Base-by-base conservation (phyloP, 2,888 invertebrate genomes). In the Scotopteryx bipunctaria region DNA sequence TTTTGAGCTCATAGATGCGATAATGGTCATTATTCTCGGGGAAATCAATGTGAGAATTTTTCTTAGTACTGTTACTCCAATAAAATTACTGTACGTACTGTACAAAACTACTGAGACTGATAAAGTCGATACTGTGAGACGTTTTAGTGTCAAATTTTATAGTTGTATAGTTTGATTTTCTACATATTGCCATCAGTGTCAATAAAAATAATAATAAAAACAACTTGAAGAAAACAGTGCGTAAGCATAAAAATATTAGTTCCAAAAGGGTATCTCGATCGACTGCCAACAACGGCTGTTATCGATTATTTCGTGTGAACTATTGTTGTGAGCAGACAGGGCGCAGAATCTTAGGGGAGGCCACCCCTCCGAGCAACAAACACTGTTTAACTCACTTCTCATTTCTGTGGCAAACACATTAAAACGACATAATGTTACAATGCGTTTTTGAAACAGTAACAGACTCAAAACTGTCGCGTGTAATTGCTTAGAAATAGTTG, bases 231-330 rank as follows among this genome's bases (percentile, higher is more conserved):
- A 41, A 59, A 67, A 66, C 64, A 67, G 66, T 67, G 69, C 70
- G 69, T 52, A 70, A 71, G 71, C 73, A 73, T 45, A 42, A 36
- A 23, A 41, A 29, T 32, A 35, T 61, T 51, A 49, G 38, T 51
- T 57, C 41, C 15, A 48, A 55, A 60, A 44, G 56, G 56, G 37
- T 47, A 46, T 61, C 56, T 63, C 51, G 44, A 62, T 64, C 48
- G 43, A 35, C 27, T 37, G 23, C 58, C 56, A 58, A 65, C 61
- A 66, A 64, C 66, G 68, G 67, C 53, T 64, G 61, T 63, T 86
- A 89, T 88, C 76, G 88, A 88, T 88, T 87, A 76, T 76, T 78
- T 73, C 70, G 75, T 83, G 82, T 82, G 83, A 83, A 84, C 86
- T 88, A 86, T 88, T 87, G 86, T 88, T 78, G 69, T 73, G 70